phyloP scores from a whole-genome alignment of 2,797 vertebrate species.

The Gorsachius magnificus region DNA sequence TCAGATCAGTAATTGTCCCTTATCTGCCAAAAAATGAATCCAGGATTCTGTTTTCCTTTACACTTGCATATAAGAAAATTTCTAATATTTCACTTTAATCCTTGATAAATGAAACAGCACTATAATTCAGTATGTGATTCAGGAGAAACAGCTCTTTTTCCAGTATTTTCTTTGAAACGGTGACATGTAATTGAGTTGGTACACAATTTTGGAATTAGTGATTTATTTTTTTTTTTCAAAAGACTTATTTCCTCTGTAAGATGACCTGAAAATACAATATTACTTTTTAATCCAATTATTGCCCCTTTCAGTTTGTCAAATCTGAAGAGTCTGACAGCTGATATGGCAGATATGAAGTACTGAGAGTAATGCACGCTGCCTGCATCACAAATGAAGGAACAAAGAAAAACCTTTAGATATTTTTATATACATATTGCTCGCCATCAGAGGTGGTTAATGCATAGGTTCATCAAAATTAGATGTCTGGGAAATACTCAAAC shows the following conservation, averaged over 20 bases:
- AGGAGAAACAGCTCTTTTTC: background rate
- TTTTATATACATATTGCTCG: background rate
- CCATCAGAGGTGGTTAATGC: background rate
- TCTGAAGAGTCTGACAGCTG: background rate
- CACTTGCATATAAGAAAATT: background rate
- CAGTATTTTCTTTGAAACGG: background rate
- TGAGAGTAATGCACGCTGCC: background rate
- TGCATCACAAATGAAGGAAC: background rate
- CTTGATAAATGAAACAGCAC: background rate
- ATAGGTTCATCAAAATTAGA: background rate
- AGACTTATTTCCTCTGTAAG: background rate
- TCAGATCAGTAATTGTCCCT: background rate
- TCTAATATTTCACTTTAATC: background rate
- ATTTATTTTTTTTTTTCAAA: background rate
- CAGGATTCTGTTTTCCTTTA: background rate
- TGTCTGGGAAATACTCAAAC: background rate
- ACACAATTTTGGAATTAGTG: background rate
- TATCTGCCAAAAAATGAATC: background rate
- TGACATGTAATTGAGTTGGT: background rate
- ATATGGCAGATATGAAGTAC: accelerated
- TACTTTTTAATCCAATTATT: background rate
- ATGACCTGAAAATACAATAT: background rate
- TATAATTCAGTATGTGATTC: background rate
- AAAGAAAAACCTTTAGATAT: background rate
- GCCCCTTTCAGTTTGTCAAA: background rate